Evolutionary conservation across 1,140 invertebrate species (phyloP), one percentile per base, ranked within the genome.

Genomic region (Cryptotermes secundus): DNA sequence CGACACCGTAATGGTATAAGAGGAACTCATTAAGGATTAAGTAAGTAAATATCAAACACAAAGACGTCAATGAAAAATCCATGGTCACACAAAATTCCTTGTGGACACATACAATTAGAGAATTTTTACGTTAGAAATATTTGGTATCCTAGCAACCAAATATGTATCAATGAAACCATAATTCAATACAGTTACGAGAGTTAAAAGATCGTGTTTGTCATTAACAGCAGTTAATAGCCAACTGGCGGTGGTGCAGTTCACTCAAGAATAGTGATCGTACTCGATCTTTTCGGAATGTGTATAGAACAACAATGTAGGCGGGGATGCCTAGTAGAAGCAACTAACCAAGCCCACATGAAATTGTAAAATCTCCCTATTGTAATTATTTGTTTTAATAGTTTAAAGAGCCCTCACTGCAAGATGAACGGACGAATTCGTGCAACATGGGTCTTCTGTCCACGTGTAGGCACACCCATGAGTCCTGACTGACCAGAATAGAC

Each of bases 361-460:
- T 72, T 72, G 59, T 72, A 72, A 72, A 72, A 72, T 72, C 16
- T 72, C 2, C n/a, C 59, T 72, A 10, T 72, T 72, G 3, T 26
- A 72, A 72, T 31, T 72, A n/a, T 72, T 72, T 72, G 59, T 31
- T 72, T 72, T 72, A 72, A 72, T 72, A 72, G 59, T 72, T 72
- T 72, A 72, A n/a, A n/a, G 59, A 26, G 14, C 31, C 59, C 59
- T 72, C 31, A 26, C 14, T 72, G n/a, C 9, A 1, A 72, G 26
- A 72, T 72, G 59, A 72, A 31, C 31, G 59, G 59, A 9, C 7
- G 26, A 31, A 6, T 72, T 9, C 59, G n/a, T 6, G 59, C n/a
- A 72, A 31, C 59, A 72, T 0, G 26, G 59, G 59, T 26, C 14
- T 72, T n/a, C n/a, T 26, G 59, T 31, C 59, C 59, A 72, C 0